Evolutionary conservation across 37 sponge, comb jelly and placozoan species (phyloP).

Genomic region (Halichondria panicea): DNA sequence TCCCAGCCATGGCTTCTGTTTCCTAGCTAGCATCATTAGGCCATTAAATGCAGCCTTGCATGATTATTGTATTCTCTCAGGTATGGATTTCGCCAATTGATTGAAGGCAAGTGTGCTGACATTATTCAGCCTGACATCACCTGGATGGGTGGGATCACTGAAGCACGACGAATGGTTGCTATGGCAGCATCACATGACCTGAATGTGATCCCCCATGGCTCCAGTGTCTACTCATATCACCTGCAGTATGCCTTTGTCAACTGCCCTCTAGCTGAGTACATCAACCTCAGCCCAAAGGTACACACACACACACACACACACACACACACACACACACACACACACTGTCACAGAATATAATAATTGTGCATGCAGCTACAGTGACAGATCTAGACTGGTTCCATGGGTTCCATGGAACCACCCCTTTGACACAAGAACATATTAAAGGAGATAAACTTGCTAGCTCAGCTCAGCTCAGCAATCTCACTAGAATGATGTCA

Average conservation of each 20-base stretch:
- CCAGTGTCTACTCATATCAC: conserved; percentile 90
- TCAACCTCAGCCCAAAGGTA: conserved; percentile 84
- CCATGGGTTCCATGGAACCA: too few species aligned
- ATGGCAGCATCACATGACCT: conserved; percentile 80
- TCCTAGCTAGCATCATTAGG: too few species aligned
- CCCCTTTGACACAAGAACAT: too few species aligned
- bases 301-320: neutral
- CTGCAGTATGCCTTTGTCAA: conserved; percentile 86
- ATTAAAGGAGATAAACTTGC: too few species aligned
- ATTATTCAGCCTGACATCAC: conserved; percentile 89
- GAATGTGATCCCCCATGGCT: conserved; percentile 86
- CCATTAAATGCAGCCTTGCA: too few species aligned
- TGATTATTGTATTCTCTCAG: conserved; percentile 3
- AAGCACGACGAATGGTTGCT: conserved; percentile 73
- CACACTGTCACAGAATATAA: too few species aligned
- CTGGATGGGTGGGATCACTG: conserved; percentile 92
- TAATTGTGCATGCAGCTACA: too few species aligned
- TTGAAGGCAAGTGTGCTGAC: conserved; percentile 72
- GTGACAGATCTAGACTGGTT: too few species aligned
- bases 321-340: neutral
- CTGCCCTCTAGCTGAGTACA: conserved; percentile 93
- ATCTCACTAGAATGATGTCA: too few species aligned
- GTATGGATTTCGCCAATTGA: conserved; percentile 72
- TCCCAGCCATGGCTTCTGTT: neutral
- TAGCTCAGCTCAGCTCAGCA: too few species aligned